These are phyloP conservation scores for Emys orbicularis DNA, from an alignment of 2,797 vertebrate species.

Conservation along the genomic window DNA sequence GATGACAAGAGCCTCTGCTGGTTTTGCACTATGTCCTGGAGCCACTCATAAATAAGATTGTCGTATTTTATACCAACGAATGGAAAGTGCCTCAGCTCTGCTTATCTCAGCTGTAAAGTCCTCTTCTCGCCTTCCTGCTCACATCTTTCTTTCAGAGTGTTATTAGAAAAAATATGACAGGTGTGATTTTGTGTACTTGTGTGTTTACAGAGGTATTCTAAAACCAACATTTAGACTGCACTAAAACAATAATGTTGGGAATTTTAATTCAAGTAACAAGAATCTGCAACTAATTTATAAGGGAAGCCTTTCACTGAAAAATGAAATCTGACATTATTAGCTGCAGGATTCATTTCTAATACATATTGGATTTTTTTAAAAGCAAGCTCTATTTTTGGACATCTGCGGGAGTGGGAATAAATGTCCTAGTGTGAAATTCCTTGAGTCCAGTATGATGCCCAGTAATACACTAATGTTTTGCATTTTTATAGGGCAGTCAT, in stretches of 20 bases:
- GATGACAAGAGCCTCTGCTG: constrained; percentile 32
- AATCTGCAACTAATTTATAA: background rate
- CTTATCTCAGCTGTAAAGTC: constrained; percentile 33
- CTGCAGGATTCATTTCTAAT: background rate
- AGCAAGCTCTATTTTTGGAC: background rate
- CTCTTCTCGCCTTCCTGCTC: background rate
- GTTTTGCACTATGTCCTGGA: constrained; percentile 49
- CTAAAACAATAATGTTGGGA: background rate
- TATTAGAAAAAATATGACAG: constrained; percentile 55
- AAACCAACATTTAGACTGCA: constrained; percentile 24
- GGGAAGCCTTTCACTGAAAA: background rate
- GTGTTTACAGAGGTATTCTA: constrained; percentile 6
- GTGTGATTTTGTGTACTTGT: constrained; percentile 28
- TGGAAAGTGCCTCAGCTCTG: constrained; percentile 21
- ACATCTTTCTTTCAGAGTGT: background rate
- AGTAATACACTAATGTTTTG: background rate
- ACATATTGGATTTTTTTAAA: background rate
- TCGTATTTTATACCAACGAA: constrained; percentile 25
- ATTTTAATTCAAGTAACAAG: background rate
- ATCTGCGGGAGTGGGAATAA: background rate
- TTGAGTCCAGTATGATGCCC: background rate
- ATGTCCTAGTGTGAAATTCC: background rate
- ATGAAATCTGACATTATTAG: background rate
- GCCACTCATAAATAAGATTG: constrained; percentile 54
- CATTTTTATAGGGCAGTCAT: background rate